Evolutionary conservation across 2,113 vertebrate genomes (phyloP), one percentile per base, ranked within the genome.

Genomic region (Sigmodon hispidus): DNA sequence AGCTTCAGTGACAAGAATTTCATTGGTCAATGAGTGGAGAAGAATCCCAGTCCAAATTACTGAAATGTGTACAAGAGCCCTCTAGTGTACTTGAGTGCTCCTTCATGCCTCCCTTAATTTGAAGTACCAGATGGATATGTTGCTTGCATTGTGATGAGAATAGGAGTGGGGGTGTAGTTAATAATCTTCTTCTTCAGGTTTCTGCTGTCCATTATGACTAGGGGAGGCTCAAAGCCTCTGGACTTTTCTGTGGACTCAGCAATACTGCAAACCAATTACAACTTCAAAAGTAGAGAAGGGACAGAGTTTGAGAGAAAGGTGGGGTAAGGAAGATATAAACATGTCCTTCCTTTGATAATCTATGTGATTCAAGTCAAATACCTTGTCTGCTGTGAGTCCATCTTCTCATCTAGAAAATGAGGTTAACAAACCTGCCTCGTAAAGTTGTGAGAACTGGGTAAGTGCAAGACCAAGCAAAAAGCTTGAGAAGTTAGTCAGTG

Each of bases 11-110:
- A 84, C 70, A 96, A 45, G 76, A 97, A 95, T 73, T 95, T 85
- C 72, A 88, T 94, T 94, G 94, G 96, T 73, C 96, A 94, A 88
- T 59, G 80, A 97, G 88, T 89, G 24, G 87, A 76, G 91, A 95
- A 95, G 93, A 93, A 90, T 88, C 86, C 43, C n/a, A 81, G 87
- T 87, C 81, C 65, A 83, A 88, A 96, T 98, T 96, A 93, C 55
- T 45, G 89, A 94, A 93, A 94, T 89, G 94, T 94, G 79, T 94
- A 77, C 84, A 93, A 97, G 94, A 85, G 72, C 89, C 15, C 96
- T 96, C 94, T 86, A 93, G 84, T 52, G 85, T 40, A 7, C 93
- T 95, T 22, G 79, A 96, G 96, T 52, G 52, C 75, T 96, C 16
- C 22, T 91, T 6, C 0, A 6, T 0, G 7, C 45, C 34, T 81